Evolutionary conservation across 2,113 vertebrate species (phyloP).

Genomic region (Pungitius pungitius): DNA sequence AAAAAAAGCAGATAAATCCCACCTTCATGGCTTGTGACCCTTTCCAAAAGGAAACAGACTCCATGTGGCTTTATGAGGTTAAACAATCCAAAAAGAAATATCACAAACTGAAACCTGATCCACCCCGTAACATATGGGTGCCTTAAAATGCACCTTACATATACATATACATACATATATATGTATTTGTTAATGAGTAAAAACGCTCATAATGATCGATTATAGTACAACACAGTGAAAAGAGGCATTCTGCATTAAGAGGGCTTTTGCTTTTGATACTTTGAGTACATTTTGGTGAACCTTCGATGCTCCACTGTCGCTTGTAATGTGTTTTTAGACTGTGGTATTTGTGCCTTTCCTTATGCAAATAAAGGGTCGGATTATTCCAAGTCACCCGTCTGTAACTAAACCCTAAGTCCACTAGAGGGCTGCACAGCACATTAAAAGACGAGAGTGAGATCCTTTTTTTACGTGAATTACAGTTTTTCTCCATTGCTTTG

Average conservation of each 20-base stretch:
- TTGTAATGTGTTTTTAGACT: neutral
- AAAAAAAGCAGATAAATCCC: too few species aligned
- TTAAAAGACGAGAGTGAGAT: neutral
- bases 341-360: neutral
- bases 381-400: neutral
- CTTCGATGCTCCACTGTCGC: neutral
- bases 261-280: neutral
- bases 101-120: too few species aligned
- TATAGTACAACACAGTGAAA: neutral
- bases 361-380: neutral
- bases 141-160: neutral
- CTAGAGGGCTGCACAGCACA: slow-evolving; percentile 18
- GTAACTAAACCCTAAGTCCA: neutral
- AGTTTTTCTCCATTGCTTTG: too few species aligned
- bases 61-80: too few species aligned
- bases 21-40: too few species aligned
- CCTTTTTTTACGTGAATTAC: neutral
- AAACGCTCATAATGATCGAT: too few species aligned
- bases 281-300: neutral
- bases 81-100: too few species aligned
- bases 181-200: neutral
- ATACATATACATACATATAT: too few species aligned
- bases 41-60: too few species aligned
- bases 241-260: neutral
- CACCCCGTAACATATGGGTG: neutral